Percentiles rank a stretch among this genome's conserved stretches.
Evolutionary conservation across 2,797 vertebrate genomes (phyloP).

Genomic region (Epinephelus coioides): DNA sequence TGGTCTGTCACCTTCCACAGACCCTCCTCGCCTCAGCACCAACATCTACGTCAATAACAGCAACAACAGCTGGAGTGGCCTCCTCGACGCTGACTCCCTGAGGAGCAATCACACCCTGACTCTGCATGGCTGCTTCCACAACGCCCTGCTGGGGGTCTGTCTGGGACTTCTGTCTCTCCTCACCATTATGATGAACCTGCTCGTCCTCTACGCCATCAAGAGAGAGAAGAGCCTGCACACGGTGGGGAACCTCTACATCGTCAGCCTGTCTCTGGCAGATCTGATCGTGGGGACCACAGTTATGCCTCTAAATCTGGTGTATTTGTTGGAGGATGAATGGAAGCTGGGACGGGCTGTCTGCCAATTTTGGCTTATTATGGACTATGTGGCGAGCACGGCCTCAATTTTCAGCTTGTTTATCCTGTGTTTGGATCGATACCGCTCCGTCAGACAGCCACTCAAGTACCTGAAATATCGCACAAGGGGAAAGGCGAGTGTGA

Average conservation of each 20-base stretch:
- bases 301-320: conserved; percentile 95
- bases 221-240: conserved; percentile 95
- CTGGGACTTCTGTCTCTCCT: conserved; percentile 90
- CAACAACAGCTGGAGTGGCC: conserved; percentile 48
- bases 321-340: conserved; percentile 88
- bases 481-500: conserved; percentile 86
- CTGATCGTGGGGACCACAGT: conserved; percentile 93
- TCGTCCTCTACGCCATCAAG: conserved; percentile 93
- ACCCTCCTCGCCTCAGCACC: conserved; percentile 39
- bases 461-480: conserved; percentile 94
- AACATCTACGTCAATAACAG: conserved; percentile 40
- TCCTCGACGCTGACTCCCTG: conserved; percentile 27
- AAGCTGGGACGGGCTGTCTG: conserved; percentile 89
- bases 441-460: conserved; percentile 93
- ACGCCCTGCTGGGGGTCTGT: conserved; percentile 85
- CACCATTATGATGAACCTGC: conserved; percentile 94
- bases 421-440: conserved; percentile 94
- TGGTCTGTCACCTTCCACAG: conserved; percentile 38
- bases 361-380: conserved; percentile 97
- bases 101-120: conserved; percentile 66
- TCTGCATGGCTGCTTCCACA: conserved; percentile 69
- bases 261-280: conserved; percentile 95
- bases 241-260: conserved; percentile 95
- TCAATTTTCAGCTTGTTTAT: conserved; percentile 97
- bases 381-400: conserved; percentile 96